These are phyloP conservation scores for Magallana gigas DNA, from an alignment of 1,140 invertebrate species.

Conservation along the genomic window DNA sequence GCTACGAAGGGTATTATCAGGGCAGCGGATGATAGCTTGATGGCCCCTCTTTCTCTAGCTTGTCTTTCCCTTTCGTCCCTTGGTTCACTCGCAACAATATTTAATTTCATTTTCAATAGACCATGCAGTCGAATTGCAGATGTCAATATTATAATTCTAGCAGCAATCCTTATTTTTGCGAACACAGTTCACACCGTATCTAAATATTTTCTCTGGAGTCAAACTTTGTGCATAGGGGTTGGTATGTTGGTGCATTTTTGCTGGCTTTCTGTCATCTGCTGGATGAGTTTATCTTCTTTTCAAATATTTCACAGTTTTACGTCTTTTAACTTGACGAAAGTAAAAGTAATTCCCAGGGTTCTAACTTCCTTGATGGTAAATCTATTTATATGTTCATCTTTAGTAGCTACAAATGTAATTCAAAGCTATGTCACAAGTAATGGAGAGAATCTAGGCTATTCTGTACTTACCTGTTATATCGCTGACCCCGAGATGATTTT, in stretches of 20 bases:
- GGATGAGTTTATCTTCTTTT: slow-evolving; percentile 28
- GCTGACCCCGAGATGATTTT: neutral
- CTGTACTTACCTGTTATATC: neutral
- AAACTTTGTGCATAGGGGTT: neutral
- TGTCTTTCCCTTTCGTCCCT: neutral
- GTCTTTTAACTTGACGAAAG: neutral
- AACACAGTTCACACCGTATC: neutral
- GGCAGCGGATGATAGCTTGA: neutral
- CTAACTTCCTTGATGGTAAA: neutral
- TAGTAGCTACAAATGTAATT: neutral
- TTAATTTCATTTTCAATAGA: neutral
- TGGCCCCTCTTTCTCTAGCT: neutral
- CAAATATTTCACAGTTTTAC: slow-evolving; percentile 22
- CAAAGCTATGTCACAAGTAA: neutral
- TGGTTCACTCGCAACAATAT: neutral
- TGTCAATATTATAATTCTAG: slow-evolving; percentile 6
- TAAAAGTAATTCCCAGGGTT: neutral
- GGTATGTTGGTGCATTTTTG: slow-evolving; percentile 13
- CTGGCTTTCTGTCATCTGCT: slow-evolving; percentile 10
- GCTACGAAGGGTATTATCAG: neutral
- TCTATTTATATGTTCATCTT: neutral
- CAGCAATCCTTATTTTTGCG: neutral
- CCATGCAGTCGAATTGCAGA: neutral
- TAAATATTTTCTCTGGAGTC: slow-evolving; percentile 8
- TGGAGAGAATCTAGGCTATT: neutral